These are phyloP conservation scores for Heterotilapia buettikoferi DNA, from an alignment of 2,113 vertebrate species.

Conservation along the genomic window DNA sequence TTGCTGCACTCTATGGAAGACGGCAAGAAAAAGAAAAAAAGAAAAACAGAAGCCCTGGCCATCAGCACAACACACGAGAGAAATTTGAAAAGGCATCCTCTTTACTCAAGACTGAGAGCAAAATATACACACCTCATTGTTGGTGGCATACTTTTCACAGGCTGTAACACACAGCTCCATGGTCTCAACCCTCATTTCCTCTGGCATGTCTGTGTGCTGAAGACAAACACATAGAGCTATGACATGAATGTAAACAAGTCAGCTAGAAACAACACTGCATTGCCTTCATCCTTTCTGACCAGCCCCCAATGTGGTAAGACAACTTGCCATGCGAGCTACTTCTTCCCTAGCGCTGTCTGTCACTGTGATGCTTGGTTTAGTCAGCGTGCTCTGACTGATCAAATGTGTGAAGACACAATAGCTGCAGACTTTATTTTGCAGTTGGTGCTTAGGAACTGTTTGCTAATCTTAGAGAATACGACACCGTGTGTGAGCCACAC, in stretches of 20 bases:
- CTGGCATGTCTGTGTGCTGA: slow-evolving; percentile 94
- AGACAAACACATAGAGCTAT: background rate
- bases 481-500: background rate
- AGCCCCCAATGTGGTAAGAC: background rate
- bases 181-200: slow-evolving; percentile 95
- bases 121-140: slow-evolving; percentile 64
- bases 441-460: background rate
- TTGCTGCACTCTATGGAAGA: slow-evolving; percentile 83
- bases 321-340: background rate
- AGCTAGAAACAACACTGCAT: background rate
- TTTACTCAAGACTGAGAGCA: background rate
- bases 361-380: background rate
- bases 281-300: background rate
- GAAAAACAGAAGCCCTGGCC: background rate
- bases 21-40: rapidly evolving
- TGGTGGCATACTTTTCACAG: slow-evolving; percentile 72
- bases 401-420: background rate
- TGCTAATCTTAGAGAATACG: background rate
- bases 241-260: background rate
- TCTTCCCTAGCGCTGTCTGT: background rate
- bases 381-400: background rate
- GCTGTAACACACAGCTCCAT: slow-evolving; percentile 93
- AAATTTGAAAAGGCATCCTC: background rate
- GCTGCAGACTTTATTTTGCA: background rate
- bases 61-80: background rate